Evolutionary conservation across 2,113 vertebrate species (phyloP).

Genomic region (Gobius niger): DNA sequence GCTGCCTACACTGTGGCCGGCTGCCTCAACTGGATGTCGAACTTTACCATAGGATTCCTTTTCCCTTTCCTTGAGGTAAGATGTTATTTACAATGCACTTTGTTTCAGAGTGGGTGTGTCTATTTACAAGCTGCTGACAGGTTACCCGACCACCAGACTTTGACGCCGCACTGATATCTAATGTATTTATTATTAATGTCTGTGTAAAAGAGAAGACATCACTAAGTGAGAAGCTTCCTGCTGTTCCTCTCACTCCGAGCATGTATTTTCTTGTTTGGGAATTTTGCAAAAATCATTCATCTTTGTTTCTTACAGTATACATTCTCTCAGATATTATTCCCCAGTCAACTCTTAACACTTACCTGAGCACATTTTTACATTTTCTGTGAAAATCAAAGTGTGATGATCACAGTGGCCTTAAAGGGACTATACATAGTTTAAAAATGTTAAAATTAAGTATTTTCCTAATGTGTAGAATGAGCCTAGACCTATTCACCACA

Average conservation of each 20-base stretch:
- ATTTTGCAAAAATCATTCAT: too few species aligned
- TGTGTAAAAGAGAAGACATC: background rate
- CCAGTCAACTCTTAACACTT: too few species aligned
- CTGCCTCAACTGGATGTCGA: conserved; percentile 91
- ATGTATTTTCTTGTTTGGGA: too few species aligned
- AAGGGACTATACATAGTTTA: too few species aligned
- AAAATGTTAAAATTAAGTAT: too few species aligned
- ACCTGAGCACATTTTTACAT: too few species aligned
- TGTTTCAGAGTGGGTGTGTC: background rate
- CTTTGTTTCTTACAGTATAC: too few species aligned
- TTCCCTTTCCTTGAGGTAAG: conserved; percentile 91
- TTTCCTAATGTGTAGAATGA: too few species aligned
- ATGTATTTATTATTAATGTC: conserved; percentile 4
- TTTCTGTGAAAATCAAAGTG: too few species aligned
- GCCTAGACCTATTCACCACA: too few species aligned
- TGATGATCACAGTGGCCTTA: too few species aligned
- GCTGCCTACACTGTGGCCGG: conserved; percentile 86
- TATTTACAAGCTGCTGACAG: background rate
- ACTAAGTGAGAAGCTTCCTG: background rate
- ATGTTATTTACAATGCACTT: background rate
- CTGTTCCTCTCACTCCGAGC: background rate
- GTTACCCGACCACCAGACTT: background rate
- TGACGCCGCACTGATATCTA: background rate
- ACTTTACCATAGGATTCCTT: conserved; percentile 86
- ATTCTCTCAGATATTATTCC: too few species aligned